A percentile compares a stretch with the other conserved stretches of the same genome.
These are phyloP conservation scores for Chloroceryle amazona DNA, from an alignment of 2,797 vertebrate species.

Conservation along the genomic window DNA sequence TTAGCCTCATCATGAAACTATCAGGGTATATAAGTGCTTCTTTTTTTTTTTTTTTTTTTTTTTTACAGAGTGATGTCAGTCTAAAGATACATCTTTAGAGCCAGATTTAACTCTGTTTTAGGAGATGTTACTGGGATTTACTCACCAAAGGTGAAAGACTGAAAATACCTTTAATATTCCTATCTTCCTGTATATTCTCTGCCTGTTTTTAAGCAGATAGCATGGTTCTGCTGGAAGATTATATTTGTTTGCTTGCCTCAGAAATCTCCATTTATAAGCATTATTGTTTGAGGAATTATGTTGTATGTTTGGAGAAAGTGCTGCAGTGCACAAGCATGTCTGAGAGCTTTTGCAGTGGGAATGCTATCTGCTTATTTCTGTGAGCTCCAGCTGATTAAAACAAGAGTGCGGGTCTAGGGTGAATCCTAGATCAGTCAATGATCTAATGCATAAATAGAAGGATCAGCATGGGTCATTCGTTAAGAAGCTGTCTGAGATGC, in stretches of 20 bases:
- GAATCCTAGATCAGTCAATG: slow-evolving; percentile 9
- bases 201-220: background rate
- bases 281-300: background rate
- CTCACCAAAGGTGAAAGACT: background rate
- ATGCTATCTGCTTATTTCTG: background rate
- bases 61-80: background rate
- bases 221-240: background rate
- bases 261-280: background rate
- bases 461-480: slow-evolving; percentile 13
- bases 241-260: background rate
- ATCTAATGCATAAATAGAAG: slow-evolving; percentile 32
- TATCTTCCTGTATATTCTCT: background rate
- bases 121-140: background rate
- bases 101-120: background rate
- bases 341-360: background rate
- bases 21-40: background rate
- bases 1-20: background rate
- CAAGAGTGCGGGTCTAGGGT: background rate
- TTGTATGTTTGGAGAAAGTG: background rate
- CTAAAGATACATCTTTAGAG: background rate
- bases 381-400: background rate
- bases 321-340: background rate
- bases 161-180: background rate
- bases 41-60: background rate
- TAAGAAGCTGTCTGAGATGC: background rate